Evolutionary conservation across 2,113 vertebrate species (phyloP).

Genomic region (Ictalurus punctatus): DNA sequence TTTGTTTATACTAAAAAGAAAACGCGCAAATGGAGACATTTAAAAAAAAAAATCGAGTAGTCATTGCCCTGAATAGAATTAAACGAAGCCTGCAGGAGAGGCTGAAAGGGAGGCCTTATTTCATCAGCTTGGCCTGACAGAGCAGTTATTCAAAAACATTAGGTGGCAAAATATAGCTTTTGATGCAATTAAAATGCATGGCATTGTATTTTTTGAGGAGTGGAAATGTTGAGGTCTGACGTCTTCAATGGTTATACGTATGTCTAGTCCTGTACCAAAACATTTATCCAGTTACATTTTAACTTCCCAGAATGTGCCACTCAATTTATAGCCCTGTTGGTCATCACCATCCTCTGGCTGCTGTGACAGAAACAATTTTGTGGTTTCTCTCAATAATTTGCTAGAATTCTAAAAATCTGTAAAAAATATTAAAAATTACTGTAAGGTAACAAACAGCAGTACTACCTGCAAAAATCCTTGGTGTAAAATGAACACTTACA

Average conservation of each 20-base stretch:
- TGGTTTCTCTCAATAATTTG: not conserved
- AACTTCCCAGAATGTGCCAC: not conserved
- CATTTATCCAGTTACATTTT: not conserved
- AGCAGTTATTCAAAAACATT: constrained; percentile 46
- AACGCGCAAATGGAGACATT: constrained; percentile 4
- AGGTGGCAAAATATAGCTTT: constrained; percentile 53
- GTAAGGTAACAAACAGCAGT: not conserved
- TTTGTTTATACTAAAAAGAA: not conserved
- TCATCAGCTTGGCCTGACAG: constrained; percentile 39
- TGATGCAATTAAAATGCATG: constrained; percentile 50
- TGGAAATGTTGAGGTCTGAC: not conserved
- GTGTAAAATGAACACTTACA: not conserved
- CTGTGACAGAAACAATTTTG: not conserved
- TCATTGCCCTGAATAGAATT: constrained; percentile 37
- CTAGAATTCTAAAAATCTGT: not conserved
- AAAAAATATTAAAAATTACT: not conserved
- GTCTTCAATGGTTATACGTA: not conserved
- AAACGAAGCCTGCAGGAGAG: not conserved
- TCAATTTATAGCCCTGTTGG: not conserved
- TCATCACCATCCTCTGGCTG: not conserved
- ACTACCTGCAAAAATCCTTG: not conserved
- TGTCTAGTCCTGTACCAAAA: not conserved
- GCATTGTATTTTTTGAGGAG: constrained; percentile 27
- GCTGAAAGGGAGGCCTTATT: constrained; percentile 52
- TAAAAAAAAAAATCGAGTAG: not conserved